Evolutionary conservation across 2,113 vertebrate genomes (phyloP).

Genomic region (Microtus ochrogaster): DNA sequence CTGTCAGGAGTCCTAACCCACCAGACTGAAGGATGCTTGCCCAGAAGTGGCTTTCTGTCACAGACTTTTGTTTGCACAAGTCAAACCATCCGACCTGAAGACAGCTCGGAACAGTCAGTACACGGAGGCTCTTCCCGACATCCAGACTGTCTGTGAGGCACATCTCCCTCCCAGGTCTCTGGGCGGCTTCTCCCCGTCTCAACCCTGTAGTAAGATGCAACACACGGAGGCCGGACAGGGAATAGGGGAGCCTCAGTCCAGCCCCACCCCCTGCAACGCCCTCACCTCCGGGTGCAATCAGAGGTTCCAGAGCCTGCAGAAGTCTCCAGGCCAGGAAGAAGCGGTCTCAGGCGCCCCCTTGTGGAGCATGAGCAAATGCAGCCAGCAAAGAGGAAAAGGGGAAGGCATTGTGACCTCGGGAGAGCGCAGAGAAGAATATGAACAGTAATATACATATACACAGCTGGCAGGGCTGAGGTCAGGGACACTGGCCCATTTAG

Average conservation of each 20-base stretch:
- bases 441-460: background rate
- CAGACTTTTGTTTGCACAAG: background rate
- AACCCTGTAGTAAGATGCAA: background rate
- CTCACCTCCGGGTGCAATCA: background rate
- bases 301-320: too few relatives aligned
- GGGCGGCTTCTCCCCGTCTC: background rate
- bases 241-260: background rate
- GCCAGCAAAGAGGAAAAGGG: too few relatives aligned
- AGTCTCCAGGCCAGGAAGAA: background rate
- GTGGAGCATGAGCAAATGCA: background rate
- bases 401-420: fast-evolving
- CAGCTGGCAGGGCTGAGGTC: background rate
- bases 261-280: background rate
- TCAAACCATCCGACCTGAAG: background rate
- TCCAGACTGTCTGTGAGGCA: background rate
- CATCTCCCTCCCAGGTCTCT: fast-evolving
- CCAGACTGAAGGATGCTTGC: background rate
- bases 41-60: background rate
- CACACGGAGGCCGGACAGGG: background rate
- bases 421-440: background rate
- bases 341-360: constrained; percentile 53
- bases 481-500: background rate
- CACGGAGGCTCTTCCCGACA: fast-evolving
- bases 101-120: background rate
- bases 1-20: constrained; percentile 68